Evolutionary conservation across 2,113 vertebrate genomes (phyloP), one percentile per base, ranked within the genome.

Genomic region (Pygoscelis adeliae): DNA sequence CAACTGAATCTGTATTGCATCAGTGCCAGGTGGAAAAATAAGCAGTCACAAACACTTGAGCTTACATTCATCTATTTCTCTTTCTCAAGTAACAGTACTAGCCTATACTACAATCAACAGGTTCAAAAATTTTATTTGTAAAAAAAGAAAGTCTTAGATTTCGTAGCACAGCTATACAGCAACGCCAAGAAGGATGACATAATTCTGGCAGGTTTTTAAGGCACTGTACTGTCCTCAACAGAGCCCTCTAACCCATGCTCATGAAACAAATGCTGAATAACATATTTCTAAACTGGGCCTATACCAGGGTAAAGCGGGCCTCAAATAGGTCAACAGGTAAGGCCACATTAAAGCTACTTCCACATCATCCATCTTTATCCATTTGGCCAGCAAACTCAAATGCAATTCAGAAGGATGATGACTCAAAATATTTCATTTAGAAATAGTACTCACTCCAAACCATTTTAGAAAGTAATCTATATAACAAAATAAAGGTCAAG

Each of bases 401-500:
- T 34, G 61, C 25, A 84, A 76, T 79, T 87, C 66, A 47, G 61
- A 67, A 81, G n/a, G 73, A 91, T 29, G 22, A 76, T 72, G 89
- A 94, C 36, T 78, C 59, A 79, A 95, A 94, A 94, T 36, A 65
- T 96, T 93, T 92, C 8, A 76, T 63, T 84, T 90, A 74, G 76
- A 84, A 92, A 87, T 5, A 89, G 70, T 44, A 92, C 50, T 85
- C 79, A 32, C 47, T 92, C 47, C 56, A 93, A 94, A 82, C 13
- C 42, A 72, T 87, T 95, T 94, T 50, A 82, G 59, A 93, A 97
- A 84, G 56, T 65, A 76, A 95, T 63, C n/a, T 61, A 82, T 74
- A 89, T 26, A 91, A 91, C 32, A 88, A 93, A 88, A 88, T 83
- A 95, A 85, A 97, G 77, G 81, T 81, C 69, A 97, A 92, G 71